These are phyloP conservation scores for Paraescarpia echinospica DNA, from an alignment of 1,140 invertebrate species.

Conservation along the genomic window DNA sequence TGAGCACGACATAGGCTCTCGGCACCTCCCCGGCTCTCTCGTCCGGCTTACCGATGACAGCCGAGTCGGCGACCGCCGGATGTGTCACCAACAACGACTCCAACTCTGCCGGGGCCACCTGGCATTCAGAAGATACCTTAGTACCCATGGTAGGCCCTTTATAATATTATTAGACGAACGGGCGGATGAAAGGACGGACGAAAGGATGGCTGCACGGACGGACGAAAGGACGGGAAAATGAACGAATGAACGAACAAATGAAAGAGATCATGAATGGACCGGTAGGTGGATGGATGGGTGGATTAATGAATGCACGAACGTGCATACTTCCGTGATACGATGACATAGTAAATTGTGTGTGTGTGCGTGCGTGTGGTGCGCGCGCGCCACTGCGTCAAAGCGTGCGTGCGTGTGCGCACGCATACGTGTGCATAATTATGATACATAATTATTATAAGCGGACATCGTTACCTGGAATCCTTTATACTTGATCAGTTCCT, in stretches of 20 bases:
- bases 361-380: background rate
- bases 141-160: background rate
- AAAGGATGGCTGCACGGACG: too few species aligned
- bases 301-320: too few species aligned
- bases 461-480: conserved; percentile 70
- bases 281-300: too few species aligned
- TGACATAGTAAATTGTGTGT: background rate
- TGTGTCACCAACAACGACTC: conserved; percentile 29
- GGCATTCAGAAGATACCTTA: background rate
- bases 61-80: conserved; percentile 25
- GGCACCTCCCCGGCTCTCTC: conserved; percentile 27
- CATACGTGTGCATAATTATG: background rate
- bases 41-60: conserved; percentile 31
- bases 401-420: background rate
- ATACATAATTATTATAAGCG: background rate
- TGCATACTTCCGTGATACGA: conserved; percentile 6
- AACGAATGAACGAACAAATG: too few species aligned
- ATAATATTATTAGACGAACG: background rate
- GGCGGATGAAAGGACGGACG: background rate
- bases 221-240: too few species aligned
- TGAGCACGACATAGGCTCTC: conserved; percentile 30
- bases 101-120: conserved; percentile 57
- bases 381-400: background rate
- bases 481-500: conserved; percentile 76
- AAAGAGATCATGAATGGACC: too few species aligned